These are phyloP conservation scores for Osmerus mordax DNA, from an alignment of 2,113 vertebrate genomes.

Conservation along the genomic window DNA sequence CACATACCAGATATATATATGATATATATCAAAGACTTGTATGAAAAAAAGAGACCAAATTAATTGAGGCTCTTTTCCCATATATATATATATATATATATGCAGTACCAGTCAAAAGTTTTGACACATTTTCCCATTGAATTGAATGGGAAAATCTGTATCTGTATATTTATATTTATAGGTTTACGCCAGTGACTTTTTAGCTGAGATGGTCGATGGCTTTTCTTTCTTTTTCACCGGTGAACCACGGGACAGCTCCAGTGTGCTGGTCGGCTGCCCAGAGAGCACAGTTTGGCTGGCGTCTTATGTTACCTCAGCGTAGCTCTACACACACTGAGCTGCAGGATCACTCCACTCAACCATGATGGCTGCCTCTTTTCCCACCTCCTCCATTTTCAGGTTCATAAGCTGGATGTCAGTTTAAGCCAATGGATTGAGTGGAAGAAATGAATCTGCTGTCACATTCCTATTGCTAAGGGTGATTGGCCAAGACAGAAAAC, in stretches of 20 bases:
- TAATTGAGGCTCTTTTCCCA: no score
- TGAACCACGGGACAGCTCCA: constrained; percentile 47
- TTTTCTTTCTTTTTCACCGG: constrained; percentile 19
- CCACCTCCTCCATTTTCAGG: constrained; percentile 34
- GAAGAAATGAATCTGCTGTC: constrained; percentile 9
- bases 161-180: no score
- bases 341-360: constrained; percentile 51
- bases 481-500: background rate
- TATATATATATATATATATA: no score
- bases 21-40: no score
- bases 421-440: constrained; percentile 41
- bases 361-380: constrained; percentile 42
- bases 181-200: background rate
- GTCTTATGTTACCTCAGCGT: constrained; percentile 62
- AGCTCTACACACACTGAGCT: constrained; percentile 48
- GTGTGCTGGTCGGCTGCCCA: constrained; percentile 52
- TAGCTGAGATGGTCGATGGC: constrained; percentile 18
- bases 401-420: constrained; percentile 47
- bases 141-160: no score
- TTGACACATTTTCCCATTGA: no score
- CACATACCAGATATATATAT: no score
- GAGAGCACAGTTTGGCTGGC: constrained; percentile 55
- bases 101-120: no score
- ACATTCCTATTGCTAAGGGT: background rate
- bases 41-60: no score